Base-by-base conservation (phyloP, 2,797 vertebrate genomes). In the Iguana delicatissima region DNA sequence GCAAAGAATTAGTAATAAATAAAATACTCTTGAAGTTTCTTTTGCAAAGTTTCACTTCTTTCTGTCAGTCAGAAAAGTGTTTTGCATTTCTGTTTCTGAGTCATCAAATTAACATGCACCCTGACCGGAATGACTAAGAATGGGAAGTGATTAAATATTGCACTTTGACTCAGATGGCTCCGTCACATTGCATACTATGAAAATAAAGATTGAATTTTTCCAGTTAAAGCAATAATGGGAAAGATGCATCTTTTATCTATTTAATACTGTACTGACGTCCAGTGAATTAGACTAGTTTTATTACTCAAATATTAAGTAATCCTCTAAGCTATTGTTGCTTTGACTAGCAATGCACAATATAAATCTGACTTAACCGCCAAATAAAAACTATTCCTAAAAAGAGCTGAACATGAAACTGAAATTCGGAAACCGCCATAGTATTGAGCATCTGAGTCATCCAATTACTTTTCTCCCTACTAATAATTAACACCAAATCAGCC, bases 111-210 rank as follows among this genome's bases (percentile, higher is more conserved):
- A 98, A 96, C 96, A 97, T 97, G 97, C 24, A 95, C 94, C 92
- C 97, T 97, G 95, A 85, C 92, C 97, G 97, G 96, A 98, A 98
- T 98, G 98, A 98, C 97, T 99, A 98, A 98, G 96, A 98, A 97
- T 92, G 97, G 97, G 96, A 97, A 97, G 94, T 85, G 95, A 97
- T 96, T 96, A 97, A 97, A 97, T 96, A 97, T 90, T 97, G 94
- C 24, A 85, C 92, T 97, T 96, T 97, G 96, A 97, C 96, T 97
- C 96, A 94, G 94, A 96, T 95, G 96, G 94, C 91, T 93, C 93
- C 95, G 96, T 95, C 93, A 93, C 91, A 94, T 90, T 46, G 72
- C 94, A 82, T 90, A 0, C 29, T 59, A 32, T 86, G 91, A 91
- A 29, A 87, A 79, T 69, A 52, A 26, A 88, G 35, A 84, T 83